Evolutionary conservation across 2,888 invertebrate species (phyloP).

Genomic region (Acleris literana): DNA sequence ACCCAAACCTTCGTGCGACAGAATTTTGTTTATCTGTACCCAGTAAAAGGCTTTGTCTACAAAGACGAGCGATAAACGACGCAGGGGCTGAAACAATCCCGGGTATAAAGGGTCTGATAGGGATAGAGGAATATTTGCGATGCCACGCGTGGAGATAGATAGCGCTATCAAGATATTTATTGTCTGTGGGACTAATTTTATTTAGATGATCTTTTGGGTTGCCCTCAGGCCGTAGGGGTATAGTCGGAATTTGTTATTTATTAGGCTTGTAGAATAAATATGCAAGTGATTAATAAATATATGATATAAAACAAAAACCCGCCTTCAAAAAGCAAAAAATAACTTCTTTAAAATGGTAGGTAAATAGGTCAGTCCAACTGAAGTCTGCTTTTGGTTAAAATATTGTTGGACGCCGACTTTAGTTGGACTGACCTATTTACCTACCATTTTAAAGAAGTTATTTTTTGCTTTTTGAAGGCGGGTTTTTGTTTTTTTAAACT

Average conservation of each 20-base stretch:
- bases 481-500: no score
- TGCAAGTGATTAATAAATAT: no score
- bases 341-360: no score
- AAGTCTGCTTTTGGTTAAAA: no score
- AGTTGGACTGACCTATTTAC: no score
- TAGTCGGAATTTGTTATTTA: neutral
- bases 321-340: no score
- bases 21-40: constrained; percentile 68
- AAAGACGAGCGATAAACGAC: constrained; percentile 63
- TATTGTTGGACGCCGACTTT: no score
- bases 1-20: constrained; percentile 52
- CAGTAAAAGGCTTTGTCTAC: constrained; percentile 66
- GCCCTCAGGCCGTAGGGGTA: neutral
- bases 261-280: no score
- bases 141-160: constrained; percentile 49
- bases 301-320: no score
- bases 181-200: constrained; percentile 28
- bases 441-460: no score
- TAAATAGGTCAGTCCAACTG: no score
- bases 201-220: constrained; percentile 1
- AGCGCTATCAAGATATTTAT: constrained; percentile 47
- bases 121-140: constrained; percentile 51
- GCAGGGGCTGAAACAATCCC: constrained; percentile 47
- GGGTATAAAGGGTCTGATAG: constrained; percentile 46
- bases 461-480: no score